Evolutionary conservation across 2,797 vertebrate species (phyloP).

Genomic region (Graptemys geographica): DNA sequence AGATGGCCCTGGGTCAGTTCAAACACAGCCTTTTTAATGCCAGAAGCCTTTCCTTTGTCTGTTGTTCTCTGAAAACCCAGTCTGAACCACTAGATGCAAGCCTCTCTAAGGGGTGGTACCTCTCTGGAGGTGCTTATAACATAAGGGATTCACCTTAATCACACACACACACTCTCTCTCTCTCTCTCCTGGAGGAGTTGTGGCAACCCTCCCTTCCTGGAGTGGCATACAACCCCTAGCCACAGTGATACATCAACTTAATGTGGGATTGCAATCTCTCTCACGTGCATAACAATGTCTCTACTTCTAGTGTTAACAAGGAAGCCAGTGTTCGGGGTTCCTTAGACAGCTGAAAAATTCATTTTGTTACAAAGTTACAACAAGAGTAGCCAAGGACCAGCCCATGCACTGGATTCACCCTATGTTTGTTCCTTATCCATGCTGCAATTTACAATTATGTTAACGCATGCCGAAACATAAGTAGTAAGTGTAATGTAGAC

Average conservation of each 20-base stretch:
- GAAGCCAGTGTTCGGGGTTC: not conserved
- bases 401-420: not conserved
- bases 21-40: too few species aligned
- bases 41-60: too few species aligned
- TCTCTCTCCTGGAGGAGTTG: not conserved
- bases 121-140: not conserved
- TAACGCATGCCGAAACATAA: fast-evolving
- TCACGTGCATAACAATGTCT: not conserved
- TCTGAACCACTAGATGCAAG: not conserved
- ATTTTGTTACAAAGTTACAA: slow-evolving; percentile 37
- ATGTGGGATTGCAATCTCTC: not conserved
- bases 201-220: not conserved
- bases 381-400: not conserved
- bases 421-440: not conserved
- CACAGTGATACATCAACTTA: not conserved
- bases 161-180: not conserved
- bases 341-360: not conserved
- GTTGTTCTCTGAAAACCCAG: not conserved
- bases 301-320: not conserved
- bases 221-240: not conserved
- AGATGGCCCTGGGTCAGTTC: too few species aligned
- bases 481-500: not conserved
- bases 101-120: not conserved
- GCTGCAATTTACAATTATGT: fast-evolving
- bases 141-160: not conserved